Percentiles rank a stretch among this genome's conserved stretches.
phyloP scores from a whole-genome alignment of 1,140 invertebrate genomes.

The Trypoxylus dichotomus region DNA sequence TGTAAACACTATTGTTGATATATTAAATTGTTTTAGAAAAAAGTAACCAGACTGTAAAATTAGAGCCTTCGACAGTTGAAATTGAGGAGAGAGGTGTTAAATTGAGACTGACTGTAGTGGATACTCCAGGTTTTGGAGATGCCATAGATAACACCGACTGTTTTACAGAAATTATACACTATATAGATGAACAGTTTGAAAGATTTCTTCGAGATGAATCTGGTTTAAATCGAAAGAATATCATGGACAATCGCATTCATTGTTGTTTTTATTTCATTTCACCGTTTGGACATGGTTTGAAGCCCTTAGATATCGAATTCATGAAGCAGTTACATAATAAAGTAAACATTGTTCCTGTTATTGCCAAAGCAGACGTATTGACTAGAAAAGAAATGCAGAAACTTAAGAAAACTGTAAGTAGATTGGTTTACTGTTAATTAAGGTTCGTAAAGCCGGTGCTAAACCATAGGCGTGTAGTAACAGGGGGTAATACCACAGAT shows the following conservation, averaged over 20 bases:
- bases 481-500: no score
- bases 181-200: constrained; percentile 94
- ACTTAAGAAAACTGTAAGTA: constrained; percentile 79
- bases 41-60: constrained; percentile 84
- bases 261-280: constrained; percentile 99
- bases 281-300: constrained; percentile 94
- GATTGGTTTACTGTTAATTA: no score
- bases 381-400: constrained; percentile 92
- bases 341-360: constrained; percentile 98
- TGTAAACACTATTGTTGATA: background rate
- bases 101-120: constrained; percentile 86
- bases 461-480: no score
- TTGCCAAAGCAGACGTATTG: constrained; percentile 97
- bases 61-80: constrained; percentile 90
- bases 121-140: constrained; percentile 98
- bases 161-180: constrained; percentile 87
- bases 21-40: constrained; percentile 65
- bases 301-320: constrained; percentile 94
- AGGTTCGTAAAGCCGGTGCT: no score
- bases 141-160: constrained; percentile 97
- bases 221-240: constrained; percentile 87
- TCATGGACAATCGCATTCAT: constrained; percentile 91
- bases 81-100: constrained; percentile 93
- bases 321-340: constrained; percentile 99
- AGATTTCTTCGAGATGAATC: constrained; percentile 88